Percentiles rank a stretch among this genome's conserved stretches.
phyloP scores from a whole-genome alignment of 2,113 vertebrate genomes.

The Pithys albifrons region DNA sequence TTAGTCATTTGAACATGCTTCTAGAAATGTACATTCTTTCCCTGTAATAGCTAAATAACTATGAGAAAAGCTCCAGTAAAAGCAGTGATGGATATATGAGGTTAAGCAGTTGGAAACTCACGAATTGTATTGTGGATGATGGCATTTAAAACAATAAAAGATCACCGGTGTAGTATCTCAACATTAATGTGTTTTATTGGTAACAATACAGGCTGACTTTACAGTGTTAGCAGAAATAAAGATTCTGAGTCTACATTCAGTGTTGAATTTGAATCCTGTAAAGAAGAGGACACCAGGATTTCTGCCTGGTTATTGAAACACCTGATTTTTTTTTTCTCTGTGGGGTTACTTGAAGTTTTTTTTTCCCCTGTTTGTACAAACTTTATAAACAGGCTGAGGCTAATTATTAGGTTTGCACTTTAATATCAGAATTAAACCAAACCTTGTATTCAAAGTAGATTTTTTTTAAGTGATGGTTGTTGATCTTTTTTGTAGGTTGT shows the following conservation, averaged over 20 bases:
- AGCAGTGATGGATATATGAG: slow-evolving; percentile 73
- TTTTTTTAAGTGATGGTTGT: slow-evolving; percentile 43
- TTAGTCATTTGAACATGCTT: slow-evolving; percentile 80
- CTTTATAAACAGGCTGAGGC: slow-evolving; percentile 68
- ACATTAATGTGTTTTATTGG: slow-evolving; percentile 70
- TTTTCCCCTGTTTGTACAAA: slow-evolving; percentile 29
- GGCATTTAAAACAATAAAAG: slow-evolving; percentile 72
- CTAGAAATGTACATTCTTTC: slow-evolving; percentile 68
- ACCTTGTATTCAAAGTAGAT: slow-evolving; percentile 54
- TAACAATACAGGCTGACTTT: slow-evolving; percentile 52
- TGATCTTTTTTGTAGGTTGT: slow-evolving; percentile 55
- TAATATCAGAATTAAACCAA: slow-evolving; percentile 71
- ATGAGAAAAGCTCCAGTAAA: slow-evolving; percentile 72
- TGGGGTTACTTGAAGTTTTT: slow-evolving; percentile 58
- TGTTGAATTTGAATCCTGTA: slow-evolving; percentile 69
- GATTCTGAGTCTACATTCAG: slow-evolving; percentile 63
- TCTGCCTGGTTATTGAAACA: slow-evolving; percentile 51
- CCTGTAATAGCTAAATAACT: slow-evolving; percentile 71
- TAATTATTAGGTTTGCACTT: slow-evolving; percentile 75
- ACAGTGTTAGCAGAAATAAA: slow-evolving; percentile 52
- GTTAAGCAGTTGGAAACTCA: slow-evolving; percentile 68
- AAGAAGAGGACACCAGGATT: slow-evolving; percentile 45
- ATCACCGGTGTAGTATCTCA: slow-evolving; percentile 38
- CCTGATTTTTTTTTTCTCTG: slow-evolving; percentile 6
- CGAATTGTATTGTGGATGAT: slow-evolving; percentile 72